These are phyloP conservation scores for Sciaenops ocellatus DNA, from an alignment of 2,797 vertebrate species.

Conservation along the genomic window DNA sequence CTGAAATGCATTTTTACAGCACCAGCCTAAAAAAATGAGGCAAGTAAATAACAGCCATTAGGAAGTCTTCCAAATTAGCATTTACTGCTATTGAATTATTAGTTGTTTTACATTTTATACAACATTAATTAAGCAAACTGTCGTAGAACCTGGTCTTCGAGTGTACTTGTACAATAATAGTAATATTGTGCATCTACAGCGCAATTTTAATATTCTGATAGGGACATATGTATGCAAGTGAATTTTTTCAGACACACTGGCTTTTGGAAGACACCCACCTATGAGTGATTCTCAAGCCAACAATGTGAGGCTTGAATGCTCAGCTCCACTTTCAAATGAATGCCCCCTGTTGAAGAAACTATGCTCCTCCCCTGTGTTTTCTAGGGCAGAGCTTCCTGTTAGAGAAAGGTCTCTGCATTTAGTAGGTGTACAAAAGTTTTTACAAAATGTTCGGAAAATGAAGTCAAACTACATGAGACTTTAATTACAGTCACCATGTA, in stretches of 20 bases:
- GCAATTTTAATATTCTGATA: neutral
- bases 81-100: neutral
- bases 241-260: conserved; percentile 1
- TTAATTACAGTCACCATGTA: conserved; percentile 11
- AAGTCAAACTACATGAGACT: conserved; percentile 5
- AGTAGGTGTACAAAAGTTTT: conserved; percentile 13
- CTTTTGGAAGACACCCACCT: conserved; percentile 19
- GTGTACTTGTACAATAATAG: neutral
- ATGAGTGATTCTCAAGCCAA: conserved; percentile 39
- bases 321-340: conserved; percentile 48
- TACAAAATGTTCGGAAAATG: neutral
- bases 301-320: conserved; percentile 35
- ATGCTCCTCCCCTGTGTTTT: conserved; percentile 42
- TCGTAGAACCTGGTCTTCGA: neutral
- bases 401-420: conserved; percentile 17
- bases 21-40: neutral
- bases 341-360: conserved; percentile 25
- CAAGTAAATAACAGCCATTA: neutral
- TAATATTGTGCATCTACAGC: neutral
- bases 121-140: too few relatives aligned
- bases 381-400: conserved; percentile 28
- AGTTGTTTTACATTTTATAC: neutral
- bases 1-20: conserved; percentile 8
- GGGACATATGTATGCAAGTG: neutral
- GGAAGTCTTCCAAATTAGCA: neutral